Conservation (phyloP, 2,797 vertebrate genomes). For the Enteromius argenteus region DNA sequence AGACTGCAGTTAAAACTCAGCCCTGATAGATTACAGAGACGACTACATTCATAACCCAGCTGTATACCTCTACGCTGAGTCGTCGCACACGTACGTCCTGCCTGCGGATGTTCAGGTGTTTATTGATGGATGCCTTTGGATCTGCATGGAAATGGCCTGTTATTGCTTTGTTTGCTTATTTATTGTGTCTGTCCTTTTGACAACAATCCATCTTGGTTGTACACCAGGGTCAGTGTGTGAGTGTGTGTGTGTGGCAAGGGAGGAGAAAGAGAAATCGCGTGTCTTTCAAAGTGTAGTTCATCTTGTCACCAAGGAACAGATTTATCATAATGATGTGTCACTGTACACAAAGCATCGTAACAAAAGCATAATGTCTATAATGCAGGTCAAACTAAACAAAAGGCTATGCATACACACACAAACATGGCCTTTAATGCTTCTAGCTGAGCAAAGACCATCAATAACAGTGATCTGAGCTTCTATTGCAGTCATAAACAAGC, state of each 20-base stretch:
- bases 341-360: slow-evolving; percentile 38
- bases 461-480: slow-evolving; percentile 50
- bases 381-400: slow-evolving; percentile 36
- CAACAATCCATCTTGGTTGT: slow-evolving; percentile 37
- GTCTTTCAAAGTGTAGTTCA: slow-evolving; percentile 37
- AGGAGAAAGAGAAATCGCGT: slow-evolving; percentile 24
- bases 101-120: slow-evolving; percentile 43
- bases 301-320: slow-evolving; percentile 31
- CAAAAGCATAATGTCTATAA: slow-evolving; percentile 49
- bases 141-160: slow-evolving; percentile 43
- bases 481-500: slow-evolving; percentile 62
- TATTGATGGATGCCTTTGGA: slow-evolving; percentile 47
- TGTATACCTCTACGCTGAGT: slow-evolving; percentile 18
- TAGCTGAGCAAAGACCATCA: slow-evolving; percentile 56
- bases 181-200: slow-evolving; percentile 46
- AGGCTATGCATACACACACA: background rate
- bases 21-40: slow-evolving; percentile 58
- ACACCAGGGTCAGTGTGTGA: slow-evolving; percentile 36
- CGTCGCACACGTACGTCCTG: slow-evolving; percentile 24
- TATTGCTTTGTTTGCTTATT: slow-evolving; percentile 41
- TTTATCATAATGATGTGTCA: slow-evolving; percentile 53
- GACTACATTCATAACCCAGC: slow-evolving; percentile 56
- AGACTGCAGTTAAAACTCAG: slow-evolving; percentile 60
- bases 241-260: slow-evolving; percentile 19
- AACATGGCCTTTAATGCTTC: slow-evolving; percentile 49